phyloP scores from a whole-genome alignment of 2,113 vertebrate species.

The Arizona elegans region DNA sequence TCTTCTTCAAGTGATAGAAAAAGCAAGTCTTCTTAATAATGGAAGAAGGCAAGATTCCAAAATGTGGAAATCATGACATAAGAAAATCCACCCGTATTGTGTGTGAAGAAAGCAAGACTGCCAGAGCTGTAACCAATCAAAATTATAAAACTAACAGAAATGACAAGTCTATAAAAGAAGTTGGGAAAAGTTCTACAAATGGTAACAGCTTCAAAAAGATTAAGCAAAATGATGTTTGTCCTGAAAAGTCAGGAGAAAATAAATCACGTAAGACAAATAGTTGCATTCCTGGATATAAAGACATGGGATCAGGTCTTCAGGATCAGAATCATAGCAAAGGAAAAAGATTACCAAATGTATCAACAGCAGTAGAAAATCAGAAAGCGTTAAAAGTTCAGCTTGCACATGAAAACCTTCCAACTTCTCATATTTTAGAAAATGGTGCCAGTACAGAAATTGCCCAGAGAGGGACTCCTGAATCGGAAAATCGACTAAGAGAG shows the following conservation, averaged over 20 bases:
- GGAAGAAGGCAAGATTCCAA: conserved; percentile 83
- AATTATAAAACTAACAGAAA: conserved; percentile 76
- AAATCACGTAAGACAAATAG: conserved; percentile 74
- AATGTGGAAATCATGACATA: conserved; percentile 80
- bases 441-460: conserved; percentile 45
- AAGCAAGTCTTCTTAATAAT: conserved; percentile 78
- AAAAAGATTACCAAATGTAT: conserved; percentile 67
- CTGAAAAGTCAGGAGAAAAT: conserved; percentile 69
- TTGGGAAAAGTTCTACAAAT: conserved; percentile 69
- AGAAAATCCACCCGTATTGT: conserved; percentile 74
- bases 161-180: conserved; percentile 74
- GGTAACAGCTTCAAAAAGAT: conserved; percentile 74
- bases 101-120: conserved; percentile 78
- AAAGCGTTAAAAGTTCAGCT: conserved; percentile 60
- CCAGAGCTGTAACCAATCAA: conserved; percentile 76
- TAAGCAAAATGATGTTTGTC: conserved; percentile 74
- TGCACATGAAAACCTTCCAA: conserved; percentile 56
- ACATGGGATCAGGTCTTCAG: conserved; percentile 64
- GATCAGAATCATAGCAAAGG: conserved; percentile 78
- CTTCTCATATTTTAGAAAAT: conserved; percentile 59
- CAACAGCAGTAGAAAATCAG: conserved; percentile 53
- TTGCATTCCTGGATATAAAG: conserved; percentile 67
- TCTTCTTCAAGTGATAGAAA: conserved; percentile 59
- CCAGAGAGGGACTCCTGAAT: conserved; percentile 53
- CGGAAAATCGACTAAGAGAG: conserved; percentile 54